Percentiles rank a stretch among this genome's conserved stretches.
Conservation (phyloP, 1,140 invertebrate genomes). For the Anastatus disparis region DNA sequence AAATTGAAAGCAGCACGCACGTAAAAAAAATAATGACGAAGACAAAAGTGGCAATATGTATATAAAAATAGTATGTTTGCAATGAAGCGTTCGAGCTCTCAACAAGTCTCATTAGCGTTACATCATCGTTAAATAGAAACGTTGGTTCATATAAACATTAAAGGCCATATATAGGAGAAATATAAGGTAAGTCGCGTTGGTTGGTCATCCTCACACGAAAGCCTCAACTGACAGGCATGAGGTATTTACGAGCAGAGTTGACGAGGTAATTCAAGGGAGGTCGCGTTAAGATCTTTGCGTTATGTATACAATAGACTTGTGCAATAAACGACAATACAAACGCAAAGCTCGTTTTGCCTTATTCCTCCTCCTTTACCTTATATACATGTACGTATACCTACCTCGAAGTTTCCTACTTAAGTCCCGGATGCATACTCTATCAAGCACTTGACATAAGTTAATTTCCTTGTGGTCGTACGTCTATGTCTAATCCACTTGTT, state of each 20-base stretch:
- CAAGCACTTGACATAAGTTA: constrained; percentile 34
- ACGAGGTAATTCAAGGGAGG: constrained; percentile 21
- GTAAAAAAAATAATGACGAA: neutral
- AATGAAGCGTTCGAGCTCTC: too few relatives aligned
- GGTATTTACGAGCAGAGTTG: constrained; percentile 23
- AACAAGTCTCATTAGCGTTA: constrained; percentile 27
- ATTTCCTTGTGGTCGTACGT: constrained; percentile 32
- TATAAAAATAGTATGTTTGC: too few relatives aligned
- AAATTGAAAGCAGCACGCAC: too few relatives aligned
- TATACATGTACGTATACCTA: neutral
- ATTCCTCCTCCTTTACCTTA: too few relatives aligned
- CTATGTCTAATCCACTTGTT: constrained; percentile 36
- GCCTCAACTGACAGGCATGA: constrained; percentile 16
- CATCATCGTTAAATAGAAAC: constrained; percentile 2
- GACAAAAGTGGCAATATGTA: neutral
- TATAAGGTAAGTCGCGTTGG: neutral
- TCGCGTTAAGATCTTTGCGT: neutral
- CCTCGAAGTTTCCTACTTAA: constrained; percentile 30
- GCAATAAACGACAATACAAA: constrained; percentile 4
- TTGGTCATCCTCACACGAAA: neutral
- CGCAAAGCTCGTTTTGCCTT: neutral
- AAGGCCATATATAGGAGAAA: too few relatives aligned
- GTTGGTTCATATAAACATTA: too few relatives aligned
- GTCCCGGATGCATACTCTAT: constrained; percentile 30
- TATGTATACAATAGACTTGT: neutral